Percentiles rank a stretch among this genome's conserved stretches.
Evolutionary conservation across 2,888 invertebrate species (phyloP).

Genomic region (Idaea biselata): DNA sequence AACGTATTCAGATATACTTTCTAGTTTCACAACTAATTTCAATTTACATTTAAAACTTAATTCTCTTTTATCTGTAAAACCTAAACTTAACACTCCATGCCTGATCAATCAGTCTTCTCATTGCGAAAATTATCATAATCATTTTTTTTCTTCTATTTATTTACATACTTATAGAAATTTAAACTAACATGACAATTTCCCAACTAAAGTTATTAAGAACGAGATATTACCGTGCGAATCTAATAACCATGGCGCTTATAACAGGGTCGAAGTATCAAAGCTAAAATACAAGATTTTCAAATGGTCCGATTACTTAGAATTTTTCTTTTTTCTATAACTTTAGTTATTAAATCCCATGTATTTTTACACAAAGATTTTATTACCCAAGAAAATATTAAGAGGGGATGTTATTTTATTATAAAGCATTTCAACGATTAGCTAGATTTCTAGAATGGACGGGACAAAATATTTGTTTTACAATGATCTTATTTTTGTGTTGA

Average conservation of each 20-base stretch:
- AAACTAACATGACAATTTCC: constrained; percentile 6
- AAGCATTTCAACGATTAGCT: constrained; percentile 45
- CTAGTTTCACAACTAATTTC: constrained; percentile 49
- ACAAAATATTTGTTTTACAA: constrained; percentile 19
- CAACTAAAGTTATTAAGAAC: background rate
- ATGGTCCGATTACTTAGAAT: too few species aligned
- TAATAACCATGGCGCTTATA: background rate
- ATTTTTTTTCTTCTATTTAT: constrained; percentile 50
- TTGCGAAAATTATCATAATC: constrained; percentile 76
- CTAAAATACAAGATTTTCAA: too few species aligned
- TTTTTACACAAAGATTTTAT: constrained; percentile 8
- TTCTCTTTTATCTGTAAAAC: constrained; percentile 57
- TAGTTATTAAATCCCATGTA: constrained; percentile 3
- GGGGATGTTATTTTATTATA: constrained; percentile 33
- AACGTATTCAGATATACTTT: constrained; percentile 35
- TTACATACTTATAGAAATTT: constrained; percentile 37
- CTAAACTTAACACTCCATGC: constrained; percentile 71
- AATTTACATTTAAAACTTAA: constrained; percentile 66
- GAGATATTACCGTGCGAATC: too few species aligned
- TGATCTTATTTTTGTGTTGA: constrained; percentile 38
- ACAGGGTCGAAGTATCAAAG: background rate
- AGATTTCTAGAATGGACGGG: constrained; percentile 62
- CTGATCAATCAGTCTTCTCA: constrained; percentile 79
- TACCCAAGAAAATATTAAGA: constrained; percentile 21
- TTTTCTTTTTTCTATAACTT: constrained; percentile 17